phyloP scores from a whole-genome alignment of 1,140 invertebrate genomes.

The Paraescarpia echinospica region DNA sequence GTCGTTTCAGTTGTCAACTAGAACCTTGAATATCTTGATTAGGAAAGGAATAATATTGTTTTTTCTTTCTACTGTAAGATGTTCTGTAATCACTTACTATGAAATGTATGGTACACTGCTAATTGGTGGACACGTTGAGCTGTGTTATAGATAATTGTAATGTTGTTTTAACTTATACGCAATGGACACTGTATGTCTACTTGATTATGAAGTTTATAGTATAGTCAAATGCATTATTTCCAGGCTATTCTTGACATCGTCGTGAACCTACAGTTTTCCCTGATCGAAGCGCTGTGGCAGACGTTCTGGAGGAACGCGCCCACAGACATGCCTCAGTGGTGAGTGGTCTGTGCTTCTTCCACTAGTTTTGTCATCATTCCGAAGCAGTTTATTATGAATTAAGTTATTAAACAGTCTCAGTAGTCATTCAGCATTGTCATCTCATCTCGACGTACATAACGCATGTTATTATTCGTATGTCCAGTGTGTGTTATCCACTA shows the following conservation, averaged over 20 bases:
- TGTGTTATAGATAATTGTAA: too few relatives aligned
- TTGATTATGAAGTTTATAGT: neutral
- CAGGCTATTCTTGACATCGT: conserved; percentile 87
- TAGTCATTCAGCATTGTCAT: neutral
- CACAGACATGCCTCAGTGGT: conserved; percentile 5
- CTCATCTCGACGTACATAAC: neutral
- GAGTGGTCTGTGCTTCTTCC: neutral
- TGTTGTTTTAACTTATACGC: too few relatives aligned
- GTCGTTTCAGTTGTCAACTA: too few relatives aligned
- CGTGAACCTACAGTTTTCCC: conserved; percentile 85
- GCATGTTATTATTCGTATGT: neutral
- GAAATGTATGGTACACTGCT: too few relatives aligned
- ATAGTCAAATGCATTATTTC: conserved; percentile 29
- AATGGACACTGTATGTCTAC: too few relatives aligned
- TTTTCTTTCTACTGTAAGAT: too few relatives aligned
- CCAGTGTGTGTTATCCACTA: neutral
- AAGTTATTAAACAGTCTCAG: neutral
- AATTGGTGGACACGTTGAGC: too few relatives aligned
- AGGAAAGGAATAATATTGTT: too few relatives aligned
- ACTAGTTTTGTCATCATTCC: neutral
- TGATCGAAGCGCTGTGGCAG: conserved; percentile 86
- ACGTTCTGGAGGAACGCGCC: conserved; percentile 81
- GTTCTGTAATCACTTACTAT: too few relatives aligned
- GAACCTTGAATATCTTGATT: too few relatives aligned
- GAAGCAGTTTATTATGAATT: neutral